phyloP scores from a whole-genome alignment of 2,797 vertebrate genomes.

The Sebastes iracundus region DNA sequence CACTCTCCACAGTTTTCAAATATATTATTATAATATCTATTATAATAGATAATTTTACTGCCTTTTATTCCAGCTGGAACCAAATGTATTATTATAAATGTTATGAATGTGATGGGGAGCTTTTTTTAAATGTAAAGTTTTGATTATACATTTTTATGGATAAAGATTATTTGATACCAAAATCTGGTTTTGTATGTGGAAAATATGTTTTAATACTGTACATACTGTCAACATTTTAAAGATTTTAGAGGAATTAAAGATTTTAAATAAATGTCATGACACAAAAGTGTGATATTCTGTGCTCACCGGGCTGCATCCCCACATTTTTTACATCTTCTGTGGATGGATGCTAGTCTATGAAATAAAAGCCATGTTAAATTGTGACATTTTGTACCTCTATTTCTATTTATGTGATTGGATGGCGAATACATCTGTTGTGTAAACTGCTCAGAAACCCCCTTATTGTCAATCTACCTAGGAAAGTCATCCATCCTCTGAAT shows the following conservation, averaged over 20 bases:
- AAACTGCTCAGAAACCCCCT: no score
- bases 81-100: slow-evolving; percentile 8
- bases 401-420: no score
- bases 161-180: slow-evolving; percentile 23
- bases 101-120: not conserved
- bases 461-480: no score
- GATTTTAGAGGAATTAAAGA: not conserved
- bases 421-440: fast-evolving
- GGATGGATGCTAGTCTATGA: not conserved
- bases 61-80: not conserved
- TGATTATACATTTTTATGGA: slow-evolving; percentile 21
- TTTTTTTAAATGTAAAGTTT: slow-evolving; percentile 20
- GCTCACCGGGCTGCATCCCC: not conserved
- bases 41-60: not conserved
- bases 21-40: not conserved
- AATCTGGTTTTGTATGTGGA: not conserved
- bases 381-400: not conserved
- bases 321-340: not conserved
- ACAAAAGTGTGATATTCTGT: not conserved
- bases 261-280: not conserved
- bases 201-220: slow-evolving; percentile 1
- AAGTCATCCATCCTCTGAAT: no score
- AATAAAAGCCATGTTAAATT: not conserved
- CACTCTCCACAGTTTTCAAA: not conserved
- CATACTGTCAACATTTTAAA: not conserved